Evolutionary conservation across 2,797 vertebrate genomes (phyloP), one percentile per base, ranked within the genome.

Genomic region (Typhlichthys eigenmanni): DNA sequence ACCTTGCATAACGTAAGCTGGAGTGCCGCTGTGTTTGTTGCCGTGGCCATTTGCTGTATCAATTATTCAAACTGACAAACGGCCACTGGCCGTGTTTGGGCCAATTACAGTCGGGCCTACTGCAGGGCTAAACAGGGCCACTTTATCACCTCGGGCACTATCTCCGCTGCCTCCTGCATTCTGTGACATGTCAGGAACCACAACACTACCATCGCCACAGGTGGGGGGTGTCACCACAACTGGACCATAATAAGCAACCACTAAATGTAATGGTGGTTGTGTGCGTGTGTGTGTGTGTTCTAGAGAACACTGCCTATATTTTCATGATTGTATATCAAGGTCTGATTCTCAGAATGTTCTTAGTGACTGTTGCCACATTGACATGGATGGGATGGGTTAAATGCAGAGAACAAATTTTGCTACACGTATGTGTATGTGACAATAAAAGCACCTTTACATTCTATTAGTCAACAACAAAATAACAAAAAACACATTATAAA

Each of bases 1-100:
- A 1, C 72, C 49, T 54, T 78, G 73, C 68, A 67, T 78, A 83
- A 80, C 68, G 65, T 60, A 62, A 79, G 66, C 67, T 50, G 29
- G 70, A 79, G 77, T 74, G 74, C 66, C 72, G 62, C 77, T 29
- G 29, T 70, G 76, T 83, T 78, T 85, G 77, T 71, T 71, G 11
- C 79, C 79, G 71, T 83, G 82, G 77, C 84, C 78, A 47, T 76
- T 85, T 82, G 69, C 84, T 53, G 61, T 81, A 89, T 91, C 87
- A 90, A 90, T 91, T 91, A 90, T 91, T 90, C 85, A 89, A 87
- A 84, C 85, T 86, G 89, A 89, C 88, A 88, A 88, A 90, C 84
- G 85, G 87, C 87, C 86, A 83, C 82, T 63, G 88, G 88, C 81
- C 71, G 80, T 85, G 84, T 87, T 88, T 84, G 83, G 83, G 86